phyloP scores from a whole-genome alignment of 1,140 invertebrate genomes.

The Metaphire vulgaris region DNA sequence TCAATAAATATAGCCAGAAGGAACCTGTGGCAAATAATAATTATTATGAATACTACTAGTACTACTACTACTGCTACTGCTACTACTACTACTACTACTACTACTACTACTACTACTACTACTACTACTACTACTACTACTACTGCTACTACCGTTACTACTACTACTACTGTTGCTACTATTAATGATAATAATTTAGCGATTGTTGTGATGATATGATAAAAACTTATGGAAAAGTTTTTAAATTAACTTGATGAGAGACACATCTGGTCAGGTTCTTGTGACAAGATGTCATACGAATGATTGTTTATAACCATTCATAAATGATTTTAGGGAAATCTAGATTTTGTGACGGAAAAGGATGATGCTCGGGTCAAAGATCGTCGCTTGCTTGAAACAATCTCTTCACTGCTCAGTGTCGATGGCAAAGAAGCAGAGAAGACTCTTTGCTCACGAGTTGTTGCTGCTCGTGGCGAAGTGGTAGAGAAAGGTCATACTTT shows the following conservation, averaged over 20 bases:
- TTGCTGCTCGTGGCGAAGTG: slow-evolving; percentile 86
- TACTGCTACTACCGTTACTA: background rate
- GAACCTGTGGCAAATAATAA: background rate
- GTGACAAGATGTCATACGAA: too few relatives aligned
- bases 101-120: background rate
- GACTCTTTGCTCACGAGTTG: slow-evolving; percentile 72
- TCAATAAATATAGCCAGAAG: background rate
- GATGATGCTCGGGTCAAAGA: slow-evolving; percentile 63
- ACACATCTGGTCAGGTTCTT: too few relatives aligned
- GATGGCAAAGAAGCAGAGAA: slow-evolving; percentile 64
- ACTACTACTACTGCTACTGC: too few relatives aligned
- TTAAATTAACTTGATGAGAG: background rate
- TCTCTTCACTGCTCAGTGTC: slow-evolving; percentile 68
- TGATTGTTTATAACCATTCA: too few relatives aligned
- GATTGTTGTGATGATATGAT: background rate
- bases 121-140: background rate
- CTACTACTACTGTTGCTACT: background rate
- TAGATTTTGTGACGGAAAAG: slow-evolving; percentile 61
- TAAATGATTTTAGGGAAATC: slow-evolving; percentile 68
- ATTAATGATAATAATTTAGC: background rate
- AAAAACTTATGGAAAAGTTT: background rate
- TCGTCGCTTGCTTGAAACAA: slow-evolving; percentile 57
- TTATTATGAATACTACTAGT: too few relatives aligned
- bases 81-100: background rate
- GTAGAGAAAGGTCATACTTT: slow-evolving; percentile 82